These are phyloP conservation scores for Drosophila histrio DNA, from an alignment of 2,888 invertebrate species.

Conservation along the genomic window DNA sequence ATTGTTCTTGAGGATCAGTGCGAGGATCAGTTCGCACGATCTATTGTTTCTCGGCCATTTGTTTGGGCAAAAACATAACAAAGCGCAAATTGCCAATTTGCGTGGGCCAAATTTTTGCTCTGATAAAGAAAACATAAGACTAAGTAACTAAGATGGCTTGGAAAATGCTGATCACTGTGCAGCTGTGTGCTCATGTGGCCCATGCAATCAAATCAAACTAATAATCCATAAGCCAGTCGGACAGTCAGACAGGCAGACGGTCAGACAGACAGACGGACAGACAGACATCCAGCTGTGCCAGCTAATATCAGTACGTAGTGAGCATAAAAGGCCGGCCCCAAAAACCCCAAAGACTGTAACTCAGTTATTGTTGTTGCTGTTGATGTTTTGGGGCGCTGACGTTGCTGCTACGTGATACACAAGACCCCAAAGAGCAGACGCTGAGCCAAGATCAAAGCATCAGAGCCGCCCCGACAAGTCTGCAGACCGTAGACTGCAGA, in stretches of 20 bases:
- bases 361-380: constrained; percentile 10
- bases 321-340: constrained; percentile 64
- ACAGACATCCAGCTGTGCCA: constrained; percentile 80
- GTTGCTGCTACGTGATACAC: constrained; percentile 61
- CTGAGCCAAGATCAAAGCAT: constrained; percentile 80
- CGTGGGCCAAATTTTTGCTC: constrained; percentile 46
- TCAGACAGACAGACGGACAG: constrained; percentile 10
- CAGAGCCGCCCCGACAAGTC: constrained; percentile 60
- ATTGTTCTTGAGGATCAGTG: constrained; percentile 46
- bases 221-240: constrained; percentile 74
- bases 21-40: constrained; percentile 72
- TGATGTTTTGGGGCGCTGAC: constrained; percentile 64
- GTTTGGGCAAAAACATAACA: constrained; percentile 52
- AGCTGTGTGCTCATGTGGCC: constrained; percentile 35
- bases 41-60: constrained; percentile 67
- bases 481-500: constrained; percentile 11
- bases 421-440: constrained; percentile 51
- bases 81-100: constrained; percentile 71
- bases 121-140: constrained; percentile 18
- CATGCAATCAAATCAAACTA: constrained; percentile 80
- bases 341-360: constrained; percentile 51
- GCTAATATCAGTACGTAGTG: constrained; percentile 69
- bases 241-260: constrained; percentile 5
- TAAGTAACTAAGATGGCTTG: constrained; percentile 16
- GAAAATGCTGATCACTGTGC: constrained; percentile 66